Evolutionary conservation across 2,113 vertebrate species (phyloP).

Genomic region (Uropsilus gracilis): DNA sequence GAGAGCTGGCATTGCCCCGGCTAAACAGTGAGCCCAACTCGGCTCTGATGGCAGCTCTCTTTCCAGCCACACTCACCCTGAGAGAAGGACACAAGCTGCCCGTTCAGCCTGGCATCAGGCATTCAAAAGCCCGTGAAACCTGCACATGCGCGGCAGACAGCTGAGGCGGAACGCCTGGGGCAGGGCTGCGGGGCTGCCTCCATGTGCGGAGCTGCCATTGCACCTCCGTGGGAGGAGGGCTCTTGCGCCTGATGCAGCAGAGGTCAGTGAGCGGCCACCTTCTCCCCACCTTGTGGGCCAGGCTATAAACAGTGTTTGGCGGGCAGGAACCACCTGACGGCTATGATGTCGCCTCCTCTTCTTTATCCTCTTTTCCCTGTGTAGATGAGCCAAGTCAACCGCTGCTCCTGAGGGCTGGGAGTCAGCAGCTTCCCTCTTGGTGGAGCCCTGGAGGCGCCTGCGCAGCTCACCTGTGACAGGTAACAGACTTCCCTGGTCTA

Average conservation of each 20-base stretch:
- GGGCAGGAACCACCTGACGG: background rate
- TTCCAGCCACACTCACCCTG: background rate
- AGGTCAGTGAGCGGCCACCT: too few relatives aligned
- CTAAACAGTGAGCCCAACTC: background rate
- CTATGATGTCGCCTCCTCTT: background rate
- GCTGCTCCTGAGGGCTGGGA: background rate
- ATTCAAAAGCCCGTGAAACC: background rate
- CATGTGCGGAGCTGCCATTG: too few relatives aligned
- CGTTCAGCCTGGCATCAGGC: background rate
- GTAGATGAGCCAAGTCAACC: background rate
- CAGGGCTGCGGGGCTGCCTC: too few relatives aligned
- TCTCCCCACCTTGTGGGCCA: background rate
- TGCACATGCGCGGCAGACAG: too few relatives aligned
- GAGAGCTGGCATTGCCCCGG: background rate
- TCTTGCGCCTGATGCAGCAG: background rate
- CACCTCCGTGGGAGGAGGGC: too few relatives aligned
- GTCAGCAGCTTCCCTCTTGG: background rate
- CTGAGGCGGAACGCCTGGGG: too few relatives aligned
- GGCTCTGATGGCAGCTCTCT: constrained; percentile 16
- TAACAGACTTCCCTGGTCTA: background rate
- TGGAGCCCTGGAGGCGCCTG: background rate
- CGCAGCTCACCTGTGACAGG: background rate
- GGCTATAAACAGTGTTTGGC: background rate
- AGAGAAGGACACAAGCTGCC: background rate
- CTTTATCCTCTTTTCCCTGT: constrained; percentile 2